Evolutionary conservation across 1,140 invertebrate genomes (phyloP).

Genomic region (Melanaphis sacchari): DNA sequence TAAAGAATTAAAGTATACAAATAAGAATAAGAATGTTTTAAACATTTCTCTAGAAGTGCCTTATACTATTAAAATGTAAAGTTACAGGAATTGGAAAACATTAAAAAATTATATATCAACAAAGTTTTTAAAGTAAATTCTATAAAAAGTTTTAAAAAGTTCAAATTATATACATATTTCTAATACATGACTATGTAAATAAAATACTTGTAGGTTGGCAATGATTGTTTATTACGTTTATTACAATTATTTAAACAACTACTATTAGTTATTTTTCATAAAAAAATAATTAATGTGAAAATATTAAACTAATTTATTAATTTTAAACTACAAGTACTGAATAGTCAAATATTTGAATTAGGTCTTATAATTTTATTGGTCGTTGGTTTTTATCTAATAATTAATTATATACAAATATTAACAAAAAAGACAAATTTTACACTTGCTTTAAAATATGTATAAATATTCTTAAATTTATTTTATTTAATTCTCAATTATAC

Average conservation of each 20-base stretch:
- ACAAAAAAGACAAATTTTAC: neutral
- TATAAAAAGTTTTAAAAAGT: neutral
- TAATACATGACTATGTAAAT: neutral
- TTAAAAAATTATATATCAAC: neutral
- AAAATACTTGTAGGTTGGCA: neutral
- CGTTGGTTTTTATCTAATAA: neutral
- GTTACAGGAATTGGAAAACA: neutral
- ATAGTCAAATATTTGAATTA: neutral
- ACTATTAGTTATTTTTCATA: neutral
- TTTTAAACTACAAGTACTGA: neutral
- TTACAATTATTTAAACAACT: neutral
- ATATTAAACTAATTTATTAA: neutral
- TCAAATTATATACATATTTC: neutral
- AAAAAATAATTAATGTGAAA: neutral
- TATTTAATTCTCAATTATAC: neutral
- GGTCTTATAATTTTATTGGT: neutral
- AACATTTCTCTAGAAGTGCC: neutral
- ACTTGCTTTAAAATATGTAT: neutral
- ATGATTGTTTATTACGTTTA: neutral
- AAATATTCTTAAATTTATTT: neutral
- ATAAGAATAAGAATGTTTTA: neutral
- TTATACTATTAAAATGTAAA: neutral
- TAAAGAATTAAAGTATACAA: neutral
- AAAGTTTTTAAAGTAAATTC: neutral
- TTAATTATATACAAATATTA: neutral